Evolutionary conservation across 1,140 invertebrate species (phyloP).

Genomic region (Papilio aristodemus): DNA sequence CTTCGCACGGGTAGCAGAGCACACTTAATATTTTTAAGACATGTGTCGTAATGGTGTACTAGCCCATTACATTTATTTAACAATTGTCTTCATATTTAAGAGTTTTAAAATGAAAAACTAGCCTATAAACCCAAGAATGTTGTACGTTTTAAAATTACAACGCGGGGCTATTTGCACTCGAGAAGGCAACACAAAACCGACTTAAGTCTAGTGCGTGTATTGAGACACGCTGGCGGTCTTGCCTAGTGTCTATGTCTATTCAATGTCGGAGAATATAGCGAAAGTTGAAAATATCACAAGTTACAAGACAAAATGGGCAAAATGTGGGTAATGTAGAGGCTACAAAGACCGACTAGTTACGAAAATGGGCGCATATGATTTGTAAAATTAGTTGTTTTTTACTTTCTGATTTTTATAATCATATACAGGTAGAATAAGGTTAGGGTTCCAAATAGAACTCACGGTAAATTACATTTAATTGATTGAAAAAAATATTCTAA

Average conservation of each 20-base stretch:
- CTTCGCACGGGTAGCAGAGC: not conserved
- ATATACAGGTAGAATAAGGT: too few relatives aligned
- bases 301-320: not conserved
- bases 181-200: conserved; percentile 46
- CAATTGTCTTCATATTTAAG: too few relatives aligned
- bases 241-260: conserved; percentile 36
- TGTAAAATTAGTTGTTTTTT: too few relatives aligned
- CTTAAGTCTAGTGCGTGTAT: conserved; percentile 45
- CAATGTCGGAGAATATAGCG: conserved; percentile 40
- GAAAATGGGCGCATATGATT: too few relatives aligned
- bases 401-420: too few relatives aligned
- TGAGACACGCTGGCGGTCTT: conserved; percentile 41
- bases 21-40: not conserved
- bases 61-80: not conserved
- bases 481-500: not conserved
- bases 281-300: conserved; percentile 40
- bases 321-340: not conserved
- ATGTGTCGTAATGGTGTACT: not conserved
- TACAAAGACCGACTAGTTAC: too few relatives aligned
- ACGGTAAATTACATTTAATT: not conserved
- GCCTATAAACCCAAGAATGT: not conserved
- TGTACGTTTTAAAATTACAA: conserved; percentile 58
- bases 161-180: conserved; percentile 62
- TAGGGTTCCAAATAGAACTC: too few relatives aligned
- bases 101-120: too few relatives aligned